phyloP scores from a whole-genome alignment of 2,888 invertebrate genomes.

The Philopedon plagiatum region DNA sequence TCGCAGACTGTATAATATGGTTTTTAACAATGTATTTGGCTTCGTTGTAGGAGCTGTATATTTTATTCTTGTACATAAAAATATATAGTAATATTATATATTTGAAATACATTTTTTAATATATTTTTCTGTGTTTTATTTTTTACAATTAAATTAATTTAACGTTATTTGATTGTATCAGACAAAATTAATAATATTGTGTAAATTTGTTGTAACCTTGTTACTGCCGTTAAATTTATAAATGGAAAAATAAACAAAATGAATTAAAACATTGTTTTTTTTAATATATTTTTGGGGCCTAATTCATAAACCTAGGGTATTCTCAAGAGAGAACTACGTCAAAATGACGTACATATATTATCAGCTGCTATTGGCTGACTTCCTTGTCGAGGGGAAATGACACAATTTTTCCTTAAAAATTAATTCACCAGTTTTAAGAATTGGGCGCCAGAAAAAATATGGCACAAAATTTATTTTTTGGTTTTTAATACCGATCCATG shows the following conservation, averaged over 20 bases:
- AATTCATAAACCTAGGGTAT: no score
- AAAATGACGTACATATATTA: no score
- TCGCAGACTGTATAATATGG: conserved; percentile 54
- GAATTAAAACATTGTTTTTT: conserved; percentile 7
- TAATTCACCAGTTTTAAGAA: no score
- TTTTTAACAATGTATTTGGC: conserved; percentile 52
- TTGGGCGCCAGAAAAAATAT: no score
- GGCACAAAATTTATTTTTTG: no score
- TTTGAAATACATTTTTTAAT: conserved; percentile 65
- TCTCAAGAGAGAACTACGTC: no score
- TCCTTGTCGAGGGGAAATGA: no score
- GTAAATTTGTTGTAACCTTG: conserved; percentile 40
- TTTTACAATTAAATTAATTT: conserved; percentile 24
- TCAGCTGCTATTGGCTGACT: no score
- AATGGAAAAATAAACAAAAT: conserved; percentile 24
- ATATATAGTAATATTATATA: conserved; percentile 61
- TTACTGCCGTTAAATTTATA: conserved; percentile 41
- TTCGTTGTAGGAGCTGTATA: conserved; percentile 65
- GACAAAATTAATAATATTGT: conserved; percentile 35
- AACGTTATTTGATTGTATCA: conserved; percentile 34
- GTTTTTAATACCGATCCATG: no score
- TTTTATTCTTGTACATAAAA: conserved; percentile 65
- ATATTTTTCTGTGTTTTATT: conserved; percentile 47
- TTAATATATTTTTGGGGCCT: not conserved
- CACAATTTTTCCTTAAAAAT: no score